Percentiles rank a stretch among this genome's conserved stretches.
These are phyloP conservation scores for Micrastur ruficollis DNA, from an alignment of 2,797 vertebrate species.

Conservation along the genomic window DNA sequence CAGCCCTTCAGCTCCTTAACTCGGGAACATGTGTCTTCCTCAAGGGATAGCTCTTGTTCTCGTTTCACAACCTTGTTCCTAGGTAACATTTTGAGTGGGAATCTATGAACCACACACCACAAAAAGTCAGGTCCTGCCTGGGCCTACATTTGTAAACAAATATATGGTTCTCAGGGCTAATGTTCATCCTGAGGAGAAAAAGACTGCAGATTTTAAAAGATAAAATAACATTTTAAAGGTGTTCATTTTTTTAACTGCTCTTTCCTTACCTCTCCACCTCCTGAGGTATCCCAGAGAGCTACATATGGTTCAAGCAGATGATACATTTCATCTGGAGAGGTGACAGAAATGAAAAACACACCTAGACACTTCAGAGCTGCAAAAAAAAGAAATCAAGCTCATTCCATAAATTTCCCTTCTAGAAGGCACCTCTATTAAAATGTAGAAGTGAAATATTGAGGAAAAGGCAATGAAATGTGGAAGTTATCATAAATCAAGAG, in stretches of 20 bases:
- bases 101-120: background rate
- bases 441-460: slow-evolving; percentile 22
- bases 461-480: slow-evolving; percentile 36
- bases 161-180: background rate
- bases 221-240: background rate
- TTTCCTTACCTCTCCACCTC: background rate
- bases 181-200: background rate
- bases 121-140: background rate
- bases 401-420: slow-evolving; percentile 51
- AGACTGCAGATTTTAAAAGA: background rate
- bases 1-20: background rate
- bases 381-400: slow-evolving; percentile 12
- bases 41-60: background rate
- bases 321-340: background rate
- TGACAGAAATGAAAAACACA: slow-evolving; percentile 39
- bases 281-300: background rate
- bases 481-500: background rate
- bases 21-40: background rate
- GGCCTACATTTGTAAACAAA: background rate
- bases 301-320: background rate
- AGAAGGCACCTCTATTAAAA: slow-evolving; percentile 46
- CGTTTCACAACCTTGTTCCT: background rate
- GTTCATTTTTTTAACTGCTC: background rate
- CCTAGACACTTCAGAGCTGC: background rate
- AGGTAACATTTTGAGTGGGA: background rate